Evolutionary conservation across 2,113 vertebrate genomes (phyloP).

Genomic region (Myrmecophaga tridactyla): DNA sequence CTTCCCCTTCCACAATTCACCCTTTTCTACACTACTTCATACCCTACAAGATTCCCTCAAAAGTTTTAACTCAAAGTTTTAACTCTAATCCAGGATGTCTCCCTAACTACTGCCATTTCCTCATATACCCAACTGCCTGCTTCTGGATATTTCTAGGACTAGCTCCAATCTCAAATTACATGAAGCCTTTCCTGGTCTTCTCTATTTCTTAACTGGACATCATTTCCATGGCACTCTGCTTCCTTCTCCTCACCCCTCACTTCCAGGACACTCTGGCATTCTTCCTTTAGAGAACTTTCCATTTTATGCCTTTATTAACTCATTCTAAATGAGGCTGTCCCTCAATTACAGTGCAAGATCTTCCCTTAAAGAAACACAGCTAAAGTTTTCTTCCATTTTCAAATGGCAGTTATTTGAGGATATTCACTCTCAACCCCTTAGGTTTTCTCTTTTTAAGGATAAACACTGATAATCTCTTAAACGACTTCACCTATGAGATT

Average conservation of each 20-base stretch:
- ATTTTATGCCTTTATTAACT: neutral
- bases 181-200: neutral
- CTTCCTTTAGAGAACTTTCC: neutral
- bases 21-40: neutral
- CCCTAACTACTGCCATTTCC: neutral
- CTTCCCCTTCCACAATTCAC: neutral
- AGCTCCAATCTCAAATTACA: neutral
- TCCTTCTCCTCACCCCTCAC: neutral
- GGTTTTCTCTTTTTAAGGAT: neutral
- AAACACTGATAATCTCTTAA: neutral
- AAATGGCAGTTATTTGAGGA: neutral
- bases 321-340: neutral
- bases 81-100: neutral
- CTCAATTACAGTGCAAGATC: neutral
- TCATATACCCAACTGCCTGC: neutral
- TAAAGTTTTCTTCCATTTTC: neutral
- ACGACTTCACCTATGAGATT: neutral
- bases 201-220: neutral
- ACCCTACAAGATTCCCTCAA: neutral
- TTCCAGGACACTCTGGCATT: neutral
- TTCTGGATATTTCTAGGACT: neutral
- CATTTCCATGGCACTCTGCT: neutral
- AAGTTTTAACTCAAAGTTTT: neutral
- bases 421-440: neutral
- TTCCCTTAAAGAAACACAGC: neutral